Percentiles rank a stretch among this genome's conserved stretches.
Conservation (phyloP, 2,888 invertebrate species). For the Liodrosophila aerea region DNA sequence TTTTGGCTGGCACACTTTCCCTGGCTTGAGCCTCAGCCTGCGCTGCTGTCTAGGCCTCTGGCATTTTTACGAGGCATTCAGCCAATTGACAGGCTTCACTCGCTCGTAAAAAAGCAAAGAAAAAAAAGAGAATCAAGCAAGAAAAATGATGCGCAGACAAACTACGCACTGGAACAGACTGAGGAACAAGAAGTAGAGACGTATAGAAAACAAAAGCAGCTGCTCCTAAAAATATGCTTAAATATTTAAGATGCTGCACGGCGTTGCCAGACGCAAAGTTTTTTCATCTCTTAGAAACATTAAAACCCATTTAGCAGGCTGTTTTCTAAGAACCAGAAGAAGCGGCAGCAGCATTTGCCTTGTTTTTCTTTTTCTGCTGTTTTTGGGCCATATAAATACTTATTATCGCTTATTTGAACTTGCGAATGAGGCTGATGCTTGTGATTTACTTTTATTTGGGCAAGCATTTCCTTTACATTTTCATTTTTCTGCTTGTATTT, state of each 20-base stretch:
- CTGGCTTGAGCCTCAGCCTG: conserved; percentile 10
- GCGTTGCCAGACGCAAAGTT: conserved; percentile 46
- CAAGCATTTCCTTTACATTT: conserved; percentile 43
- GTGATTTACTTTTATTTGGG: conserved; percentile 64
- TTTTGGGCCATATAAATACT: conserved; percentile 70
- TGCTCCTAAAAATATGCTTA: conserved; percentile 65
- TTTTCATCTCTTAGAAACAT: conserved; percentile 48
- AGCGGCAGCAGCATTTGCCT: no score
- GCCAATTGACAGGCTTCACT: conserved; percentile 78
- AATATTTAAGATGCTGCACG: conserved; percentile 64
- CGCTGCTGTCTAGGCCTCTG: conserved; percentile 61
- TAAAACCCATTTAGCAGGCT: conserved; percentile 74
- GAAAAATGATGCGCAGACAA: conserved; percentile 73
- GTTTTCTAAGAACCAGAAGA: conserved; percentile 25
- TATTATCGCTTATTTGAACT: conserved; percentile 78
- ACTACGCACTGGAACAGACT: conserved; percentile 37
- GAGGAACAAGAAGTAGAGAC: not conserved
- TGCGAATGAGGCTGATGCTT: conserved; percentile 54
- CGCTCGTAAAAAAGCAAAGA: conserved; percentile 74
- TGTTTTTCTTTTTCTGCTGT: conserved; percentile 5
- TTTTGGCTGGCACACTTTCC: conserved; percentile 54
- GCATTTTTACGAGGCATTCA: conserved; percentile 78
- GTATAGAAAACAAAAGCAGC: conserved; percentile 29
- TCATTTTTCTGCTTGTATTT: conserved; percentile 19
- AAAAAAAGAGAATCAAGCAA: conserved; percentile 47